Evolutionary conservation across 2,113 vertebrate species (phyloP).

Genomic region (Callipepla squamata): DNA sequence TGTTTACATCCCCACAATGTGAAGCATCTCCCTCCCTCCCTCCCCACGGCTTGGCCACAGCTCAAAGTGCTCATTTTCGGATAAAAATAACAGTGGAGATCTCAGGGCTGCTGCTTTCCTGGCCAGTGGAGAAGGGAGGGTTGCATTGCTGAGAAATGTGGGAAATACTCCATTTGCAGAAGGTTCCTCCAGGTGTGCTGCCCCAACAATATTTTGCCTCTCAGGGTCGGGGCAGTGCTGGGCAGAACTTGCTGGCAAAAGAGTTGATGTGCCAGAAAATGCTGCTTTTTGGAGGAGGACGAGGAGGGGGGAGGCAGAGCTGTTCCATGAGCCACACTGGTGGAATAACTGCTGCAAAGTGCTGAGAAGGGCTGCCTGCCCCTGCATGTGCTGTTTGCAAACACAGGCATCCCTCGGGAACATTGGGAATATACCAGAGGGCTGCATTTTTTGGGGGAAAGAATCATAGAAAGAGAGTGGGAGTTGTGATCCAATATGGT

Average conservation of each 20-base stretch:
- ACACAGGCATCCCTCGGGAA: neutral
- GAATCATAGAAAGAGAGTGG: neutral
- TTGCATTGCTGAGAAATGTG: neutral
- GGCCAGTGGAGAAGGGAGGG: neutral
- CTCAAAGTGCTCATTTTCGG: slow-evolving; percentile 40
- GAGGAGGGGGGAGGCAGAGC: slow-evolving; percentile 3
- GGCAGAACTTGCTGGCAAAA: slow-evolving; percentile 59
- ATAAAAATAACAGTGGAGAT: slow-evolving; percentile 56
- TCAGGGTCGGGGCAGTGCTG: neutral
- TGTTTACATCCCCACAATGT: neutral
- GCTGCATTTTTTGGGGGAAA: neutral
- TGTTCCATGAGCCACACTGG: neutral
- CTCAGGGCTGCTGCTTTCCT: neutral
- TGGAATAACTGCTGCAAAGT: neutral
- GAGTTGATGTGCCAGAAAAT: slow-evolving; percentile 34
- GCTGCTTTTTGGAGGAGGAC: slow-evolving; percentile 14
- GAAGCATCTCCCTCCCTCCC: slow-evolving; percentile 13
- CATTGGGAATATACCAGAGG: neutral
- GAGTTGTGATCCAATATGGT: neutral
- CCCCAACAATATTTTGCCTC: neutral
- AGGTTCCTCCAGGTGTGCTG: fast-evolving
- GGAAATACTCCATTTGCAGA: neutral
- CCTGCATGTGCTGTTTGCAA: neutral
- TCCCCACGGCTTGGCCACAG: neutral
- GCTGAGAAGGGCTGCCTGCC: neutral